Evolutionary conservation across 2,113 vertebrate genomes (phyloP).

Genomic region (Eulemur macaco): DNA sequence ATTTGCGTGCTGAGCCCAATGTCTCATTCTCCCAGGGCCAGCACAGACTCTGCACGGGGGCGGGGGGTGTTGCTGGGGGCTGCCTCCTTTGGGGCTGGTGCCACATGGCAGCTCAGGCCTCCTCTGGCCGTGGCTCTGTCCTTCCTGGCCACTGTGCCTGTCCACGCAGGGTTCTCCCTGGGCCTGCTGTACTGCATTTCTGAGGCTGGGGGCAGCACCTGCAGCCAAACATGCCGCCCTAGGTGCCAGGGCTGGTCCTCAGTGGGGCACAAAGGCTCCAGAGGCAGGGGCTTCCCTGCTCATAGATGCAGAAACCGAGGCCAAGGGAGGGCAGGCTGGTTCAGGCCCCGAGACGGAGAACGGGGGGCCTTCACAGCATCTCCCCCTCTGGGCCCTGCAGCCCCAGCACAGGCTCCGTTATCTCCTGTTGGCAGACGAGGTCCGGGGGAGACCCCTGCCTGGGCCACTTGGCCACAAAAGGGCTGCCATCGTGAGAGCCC

Average conservation of each 20-base stretch:
- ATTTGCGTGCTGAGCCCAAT: not conserved
- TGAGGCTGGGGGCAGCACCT: not conserved
- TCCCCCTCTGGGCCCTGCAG: accelerated
- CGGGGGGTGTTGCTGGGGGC: not conserved
- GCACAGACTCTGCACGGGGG: not conserved
- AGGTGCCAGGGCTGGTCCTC: not conserved
- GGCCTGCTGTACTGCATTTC: not conserved
- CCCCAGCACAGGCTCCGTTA: not conserved
- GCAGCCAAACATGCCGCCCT: not conserved
- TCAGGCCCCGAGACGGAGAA: not conserved
- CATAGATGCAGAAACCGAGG: not conserved
- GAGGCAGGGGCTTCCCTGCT: not conserved
- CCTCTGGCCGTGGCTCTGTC: not conserved
- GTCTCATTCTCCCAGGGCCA: not conserved
- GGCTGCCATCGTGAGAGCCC: not conserved
- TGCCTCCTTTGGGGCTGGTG: not conserved
- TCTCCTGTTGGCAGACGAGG: not conserved
- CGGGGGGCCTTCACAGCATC: not conserved
- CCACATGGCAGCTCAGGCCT: no score
- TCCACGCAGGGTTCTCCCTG: not conserved
- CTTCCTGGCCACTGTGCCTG: not conserved
- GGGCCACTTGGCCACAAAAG: not conserved
- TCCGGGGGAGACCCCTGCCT: not conserved
- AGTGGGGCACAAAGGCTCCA: not conserved
- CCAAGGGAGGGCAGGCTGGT: not conserved